Base-by-base conservation (phyloP, 2,888 invertebrate genomes). In the Pandemis cinnamomeana region DNA sequence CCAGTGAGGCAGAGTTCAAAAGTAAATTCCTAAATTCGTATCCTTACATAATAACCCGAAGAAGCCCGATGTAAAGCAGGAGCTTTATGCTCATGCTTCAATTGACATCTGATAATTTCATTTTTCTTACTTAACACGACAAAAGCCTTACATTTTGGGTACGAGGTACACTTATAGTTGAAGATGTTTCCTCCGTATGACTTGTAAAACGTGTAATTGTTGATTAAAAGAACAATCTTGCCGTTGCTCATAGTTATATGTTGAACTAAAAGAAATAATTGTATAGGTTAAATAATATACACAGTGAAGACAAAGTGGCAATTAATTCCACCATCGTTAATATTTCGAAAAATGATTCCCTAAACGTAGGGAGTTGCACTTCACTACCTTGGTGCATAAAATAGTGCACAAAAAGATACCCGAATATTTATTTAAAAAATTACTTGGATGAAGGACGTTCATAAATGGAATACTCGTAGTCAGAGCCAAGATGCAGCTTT, bases 71-170 rank as follows among this genome's bases (percentile, higher is more conserved):
- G 42, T 51, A 69, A 73, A 10, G 11, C 13, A 8, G 66, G 55
- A 66, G 48, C 13, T 2, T 76, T 76, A 58, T 90, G 89, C 44
- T 82, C 84, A 67, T 89, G 89, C 0, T 41, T 7, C 41, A 67
- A 53, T 42, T 41, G 10, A 15, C 41, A 48, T 68, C 78, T 82
- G 0, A 84, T 51, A 13, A 89, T 77, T 5, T 77, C 15, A 6
- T 71, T 64, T 27, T 27, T 71, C 0, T 76, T 78, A 0, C 82
- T 79, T 27, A 89, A 46, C 41, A 87, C 83, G 0, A 86, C 70
- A 55, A 80, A 82, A 0, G 89, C 88, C 20, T 79, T 80, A 74
- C 88, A 90, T 10, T 77, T 75, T 63, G 71, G 15, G 36, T 81
- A 83, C 10, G 81, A 80, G 4, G 76, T 20, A 5, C 80, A 68